A percentile compares a stretch with the other conserved stretches of the same genome.
Conservation (phyloP, 2,113 vertebrate species). For the Macquaria ambigua region DNA sequence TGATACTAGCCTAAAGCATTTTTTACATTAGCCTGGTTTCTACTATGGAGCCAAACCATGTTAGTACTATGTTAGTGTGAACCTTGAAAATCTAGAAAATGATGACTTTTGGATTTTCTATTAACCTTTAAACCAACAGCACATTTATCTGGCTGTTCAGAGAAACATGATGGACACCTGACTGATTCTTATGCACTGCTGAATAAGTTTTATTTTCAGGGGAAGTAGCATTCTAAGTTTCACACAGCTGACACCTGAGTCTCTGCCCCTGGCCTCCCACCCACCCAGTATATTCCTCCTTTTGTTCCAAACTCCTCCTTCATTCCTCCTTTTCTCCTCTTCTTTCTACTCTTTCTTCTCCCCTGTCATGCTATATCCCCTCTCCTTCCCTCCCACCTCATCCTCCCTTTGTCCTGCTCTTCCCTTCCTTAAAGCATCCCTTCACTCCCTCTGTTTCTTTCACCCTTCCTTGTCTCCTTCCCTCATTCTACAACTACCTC, state of each 20-base stretch:
- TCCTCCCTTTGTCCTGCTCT: constrained; percentile 35
- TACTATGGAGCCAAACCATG: neutral
- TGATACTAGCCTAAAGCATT: constrained; percentile 14
- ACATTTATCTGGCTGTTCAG: neutral
- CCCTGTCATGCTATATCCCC: constrained; percentile 31
- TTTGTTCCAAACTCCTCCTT: constrained; percentile 64
- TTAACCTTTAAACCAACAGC: neutral
- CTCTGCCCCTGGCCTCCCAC: constrained; percentile 33
- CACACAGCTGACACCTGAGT: constrained; percentile 57
- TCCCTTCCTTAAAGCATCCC: neutral
- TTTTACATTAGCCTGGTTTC: constrained; percentile 3
- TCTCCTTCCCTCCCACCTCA: neutral
- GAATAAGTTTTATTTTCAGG: neutral
- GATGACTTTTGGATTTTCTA: neutral
- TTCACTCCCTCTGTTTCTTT: constrained; percentile 2
- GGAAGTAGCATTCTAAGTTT: neutral
- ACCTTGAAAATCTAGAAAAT: neutral
- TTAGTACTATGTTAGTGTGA: neutral
- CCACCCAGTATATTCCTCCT: constrained; percentile 28
- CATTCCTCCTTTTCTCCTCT: constrained; percentile 53
- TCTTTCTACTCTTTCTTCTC: constrained; percentile 36
- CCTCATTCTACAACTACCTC: neutral
- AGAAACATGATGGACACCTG: neutral
- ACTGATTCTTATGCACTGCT: neutral
- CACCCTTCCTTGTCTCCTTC: neutral